Conservation (phyloP, 2,113 vertebrate species). For the Diglossa brunneiventris region DNA sequence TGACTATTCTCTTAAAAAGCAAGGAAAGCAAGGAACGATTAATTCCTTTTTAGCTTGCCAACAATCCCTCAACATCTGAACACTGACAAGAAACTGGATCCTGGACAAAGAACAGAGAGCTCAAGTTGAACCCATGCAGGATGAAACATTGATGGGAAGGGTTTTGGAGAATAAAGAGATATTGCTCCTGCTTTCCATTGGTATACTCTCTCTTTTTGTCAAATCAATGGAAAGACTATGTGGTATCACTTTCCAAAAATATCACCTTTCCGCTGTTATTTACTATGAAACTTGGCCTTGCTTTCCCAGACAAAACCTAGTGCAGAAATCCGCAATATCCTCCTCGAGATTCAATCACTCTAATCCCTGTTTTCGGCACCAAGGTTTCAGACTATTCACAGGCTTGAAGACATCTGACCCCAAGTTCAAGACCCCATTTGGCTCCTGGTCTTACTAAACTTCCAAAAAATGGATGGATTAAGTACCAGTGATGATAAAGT, state of each 20-base stretch:
- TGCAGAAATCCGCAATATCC: not conserved
- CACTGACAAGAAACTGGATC: not conserved
- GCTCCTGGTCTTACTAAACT: not conserved
- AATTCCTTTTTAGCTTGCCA: not conserved
- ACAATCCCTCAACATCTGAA: not conserved
- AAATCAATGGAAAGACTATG: not conserved
- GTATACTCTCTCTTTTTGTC: not conserved
- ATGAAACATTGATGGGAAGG: not conserved
- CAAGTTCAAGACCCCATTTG: not conserved
- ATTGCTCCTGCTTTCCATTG: not conserved
- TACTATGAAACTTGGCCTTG: not conserved
- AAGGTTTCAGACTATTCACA: not conserved
- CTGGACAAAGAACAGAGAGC: not conserved
- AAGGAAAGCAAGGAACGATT: constrained; percentile 2
- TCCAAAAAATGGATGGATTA: not conserved
- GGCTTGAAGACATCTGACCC: not conserved
- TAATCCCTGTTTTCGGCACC: not conserved
- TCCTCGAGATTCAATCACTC: not conserved
- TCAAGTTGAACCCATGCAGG: not conserved
- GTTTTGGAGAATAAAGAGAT: not conserved
- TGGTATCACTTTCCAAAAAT: not conserved
- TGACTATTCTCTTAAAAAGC: not conserved
- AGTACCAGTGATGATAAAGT: not conserved
- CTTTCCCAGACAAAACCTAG: not conserved
- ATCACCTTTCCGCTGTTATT: not conserved